phyloP scores from a whole-genome alignment of 2,797 vertebrate genomes.

The Anableps anableps region DNA sequence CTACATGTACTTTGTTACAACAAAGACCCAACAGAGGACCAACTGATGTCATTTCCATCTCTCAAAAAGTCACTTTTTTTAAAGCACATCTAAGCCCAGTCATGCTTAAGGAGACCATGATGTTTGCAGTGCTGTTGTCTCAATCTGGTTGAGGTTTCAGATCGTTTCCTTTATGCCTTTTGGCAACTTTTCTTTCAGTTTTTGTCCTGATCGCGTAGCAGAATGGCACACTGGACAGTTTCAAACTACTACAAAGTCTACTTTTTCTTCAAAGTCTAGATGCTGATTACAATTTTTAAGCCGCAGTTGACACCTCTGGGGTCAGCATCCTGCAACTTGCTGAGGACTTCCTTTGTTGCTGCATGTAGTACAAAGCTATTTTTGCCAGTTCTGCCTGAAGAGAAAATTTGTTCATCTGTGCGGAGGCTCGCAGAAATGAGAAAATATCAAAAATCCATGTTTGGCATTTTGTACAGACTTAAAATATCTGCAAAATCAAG shows the following conservation, averaged over 20 bases:
- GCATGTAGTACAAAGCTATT: slow-evolving; percentile 66
- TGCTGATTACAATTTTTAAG: slow-evolving; percentile 61
- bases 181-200: slow-evolving; percentile 22
- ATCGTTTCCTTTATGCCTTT: slow-evolving; percentile 46
- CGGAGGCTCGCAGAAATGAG: slow-evolving; percentile 46
- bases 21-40: slow-evolving; percentile 78
- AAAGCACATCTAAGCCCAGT: slow-evolving; percentile 63
- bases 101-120: slow-evolving; percentile 68
- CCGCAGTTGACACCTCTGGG: slow-evolving; percentile 51
- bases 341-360: slow-evolving; percentile 61
- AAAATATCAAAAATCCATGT: slow-evolving; percentile 60
- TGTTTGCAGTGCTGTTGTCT: slow-evolving; percentile 71
- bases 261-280: slow-evolving; percentile 51
- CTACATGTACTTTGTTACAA: slow-evolving; percentile 79
- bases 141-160: slow-evolving; percentile 38
- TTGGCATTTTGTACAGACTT: slow-evolving; percentile 77
- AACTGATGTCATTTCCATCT: slow-evolving; percentile 76
- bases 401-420: slow-evolving; percentile 44
- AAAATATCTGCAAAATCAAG: slow-evolving; percentile 62
- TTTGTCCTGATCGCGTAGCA: slow-evolving; percentile 52
- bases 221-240: slow-evolving; percentile 60
- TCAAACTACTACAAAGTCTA: slow-evolving; percentile 32
- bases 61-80: slow-evolving; percentile 52
- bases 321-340: slow-evolving; percentile 54
- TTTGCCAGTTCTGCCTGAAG: slow-evolving; percentile 57